Percentiles rank a stretch among this genome's conserved stretches.
Evolutionary conservation across 2,113 vertebrate genomes (phyloP).

Genomic region (Diadophis punctatus): DNA sequence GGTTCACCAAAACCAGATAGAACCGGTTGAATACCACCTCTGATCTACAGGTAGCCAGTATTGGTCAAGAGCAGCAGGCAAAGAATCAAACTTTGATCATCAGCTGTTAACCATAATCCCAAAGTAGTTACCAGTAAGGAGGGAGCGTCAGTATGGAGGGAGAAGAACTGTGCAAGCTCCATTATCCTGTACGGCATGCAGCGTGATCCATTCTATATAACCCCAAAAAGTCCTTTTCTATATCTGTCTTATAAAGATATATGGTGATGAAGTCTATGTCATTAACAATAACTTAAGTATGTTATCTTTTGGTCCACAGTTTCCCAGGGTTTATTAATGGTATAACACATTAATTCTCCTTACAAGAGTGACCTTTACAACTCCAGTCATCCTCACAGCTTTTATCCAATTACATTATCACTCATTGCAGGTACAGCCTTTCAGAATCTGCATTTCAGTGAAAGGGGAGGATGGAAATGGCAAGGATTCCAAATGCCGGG

Average conservation of each 20-base stretch:
- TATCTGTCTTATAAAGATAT: conserved; percentile 66
- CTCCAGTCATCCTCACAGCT: conserved; percentile 72
- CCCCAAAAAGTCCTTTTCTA: conserved; percentile 68
- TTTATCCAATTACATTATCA: conserved; percentile 76
- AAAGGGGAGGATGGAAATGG: conserved; percentile 64
- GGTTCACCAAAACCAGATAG: too few species aligned
- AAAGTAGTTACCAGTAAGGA: conserved; percentile 12
- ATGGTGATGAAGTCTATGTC: conserved; percentile 63
- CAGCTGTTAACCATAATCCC: neutral
- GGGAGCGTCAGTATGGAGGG: neutral
- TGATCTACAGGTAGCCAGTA: neutral
- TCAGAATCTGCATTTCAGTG: conserved; percentile 69
- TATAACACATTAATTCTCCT: conserved; percentile 74
- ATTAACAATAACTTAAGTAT: conserved; percentile 73
- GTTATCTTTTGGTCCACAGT: conserved; percentile 73
- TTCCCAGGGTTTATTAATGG: conserved; percentile 74
- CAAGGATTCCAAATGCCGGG: conserved; percentile 51
- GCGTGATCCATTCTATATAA: conserved; percentile 48
- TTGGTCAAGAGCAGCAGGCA: neutral
- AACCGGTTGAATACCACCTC: too few species aligned
- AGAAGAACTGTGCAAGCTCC: neutral
- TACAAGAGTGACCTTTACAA: conserved; percentile 76
- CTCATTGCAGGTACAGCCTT: conserved; percentile 72
- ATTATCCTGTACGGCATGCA: conserved; percentile 17
- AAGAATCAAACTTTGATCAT: neutral